Percentiles rank a stretch among this genome's conserved stretches.
Conservation (phyloP, 2,113 vertebrate species). For the Chitala chitala region DNA sequence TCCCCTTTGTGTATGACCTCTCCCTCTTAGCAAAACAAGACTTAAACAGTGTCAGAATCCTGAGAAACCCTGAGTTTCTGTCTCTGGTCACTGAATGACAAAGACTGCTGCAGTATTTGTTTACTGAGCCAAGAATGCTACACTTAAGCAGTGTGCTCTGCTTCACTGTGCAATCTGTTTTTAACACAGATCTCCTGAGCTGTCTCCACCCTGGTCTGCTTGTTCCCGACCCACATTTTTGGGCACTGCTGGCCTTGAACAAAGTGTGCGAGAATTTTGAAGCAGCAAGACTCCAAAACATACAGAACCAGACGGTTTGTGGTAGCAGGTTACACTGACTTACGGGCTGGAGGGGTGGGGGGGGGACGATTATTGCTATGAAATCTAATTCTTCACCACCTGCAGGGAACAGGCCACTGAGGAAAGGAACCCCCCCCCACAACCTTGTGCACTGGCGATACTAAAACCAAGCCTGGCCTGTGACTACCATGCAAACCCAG, state of each 20-base stretch:
- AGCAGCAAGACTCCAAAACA: background rate
- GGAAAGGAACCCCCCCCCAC: background rate
- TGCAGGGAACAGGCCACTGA: background rate
- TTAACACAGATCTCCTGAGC: background rate
- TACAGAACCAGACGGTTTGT: background rate
- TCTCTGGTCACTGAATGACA: too few species aligned
- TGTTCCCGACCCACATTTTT: background rate
- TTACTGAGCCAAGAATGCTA: too few species aligned
- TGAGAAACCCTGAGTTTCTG: too few species aligned
- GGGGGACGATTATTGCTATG: background rate
- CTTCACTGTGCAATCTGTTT: background rate
- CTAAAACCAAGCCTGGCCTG: background rate
- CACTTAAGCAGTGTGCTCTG: background rate
- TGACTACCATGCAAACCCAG: background rate
- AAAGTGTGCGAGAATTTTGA: background rate
- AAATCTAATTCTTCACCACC: slow-evolving; percentile 8
- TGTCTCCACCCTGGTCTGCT: background rate
- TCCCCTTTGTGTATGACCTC: background rate
- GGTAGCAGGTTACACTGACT: background rate
- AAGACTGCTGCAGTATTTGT: too few species aligned
- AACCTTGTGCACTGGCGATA: background rate
- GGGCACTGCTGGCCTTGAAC: background rate
- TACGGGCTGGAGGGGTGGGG: background rate
- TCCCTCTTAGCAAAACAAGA: background rate
- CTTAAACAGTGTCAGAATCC: too few species aligned